Evolutionary conservation across 2,888 invertebrate species (phyloP).

Genomic region (Ectemnius continuus): DNA sequence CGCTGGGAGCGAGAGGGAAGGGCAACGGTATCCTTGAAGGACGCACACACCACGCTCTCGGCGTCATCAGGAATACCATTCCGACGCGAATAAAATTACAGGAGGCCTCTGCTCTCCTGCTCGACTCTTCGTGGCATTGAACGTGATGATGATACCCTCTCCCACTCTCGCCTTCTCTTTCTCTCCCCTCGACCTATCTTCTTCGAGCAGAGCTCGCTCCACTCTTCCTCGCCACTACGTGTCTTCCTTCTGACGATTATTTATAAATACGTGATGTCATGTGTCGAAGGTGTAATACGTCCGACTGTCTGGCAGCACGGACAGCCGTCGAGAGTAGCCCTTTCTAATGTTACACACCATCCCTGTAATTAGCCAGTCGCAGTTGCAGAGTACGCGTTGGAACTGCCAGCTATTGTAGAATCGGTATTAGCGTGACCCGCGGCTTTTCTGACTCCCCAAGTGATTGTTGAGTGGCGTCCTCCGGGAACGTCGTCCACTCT

Average conservation of each 20-base stretch:
- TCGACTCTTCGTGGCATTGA: slow-evolving; percentile 60
- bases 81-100: slow-evolving; percentile 67
- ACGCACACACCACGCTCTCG: slow-evolving; percentile 46
- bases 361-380: slow-evolving; percentile 50
- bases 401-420: too few species aligned
- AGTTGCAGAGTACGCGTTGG: slow-evolving; percentile 38
- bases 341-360: background rate
- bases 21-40: slow-evolving; percentile 57
- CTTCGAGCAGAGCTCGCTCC: too few species aligned
- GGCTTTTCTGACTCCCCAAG: too few species aligned
- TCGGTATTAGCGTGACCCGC: too few species aligned
- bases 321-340: background rate
- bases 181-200: too few species aligned
- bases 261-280: slow-evolving; percentile 63
- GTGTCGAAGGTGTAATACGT: slow-evolving; percentile 30
- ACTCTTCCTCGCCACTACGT: too few species aligned
- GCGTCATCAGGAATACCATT: slow-evolving; percentile 62
- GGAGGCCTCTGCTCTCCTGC: slow-evolving; percentile 46
- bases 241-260: slow-evolving; percentile 59
- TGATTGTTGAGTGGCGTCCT: too few species aligned
- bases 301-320: too few species aligned
- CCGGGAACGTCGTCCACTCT: too few species aligned
- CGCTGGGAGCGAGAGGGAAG: slow-evolving; percentile 22
- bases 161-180: slow-evolving; percentile 23
- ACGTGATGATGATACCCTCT: slow-evolving; percentile 62